Percentiles rank a stretch among this genome's conserved stretches.
Evolutionary conservation across 2,797 vertebrate genomes (phyloP).

Genomic region (Cryptoblepharus egeriae): DNA sequence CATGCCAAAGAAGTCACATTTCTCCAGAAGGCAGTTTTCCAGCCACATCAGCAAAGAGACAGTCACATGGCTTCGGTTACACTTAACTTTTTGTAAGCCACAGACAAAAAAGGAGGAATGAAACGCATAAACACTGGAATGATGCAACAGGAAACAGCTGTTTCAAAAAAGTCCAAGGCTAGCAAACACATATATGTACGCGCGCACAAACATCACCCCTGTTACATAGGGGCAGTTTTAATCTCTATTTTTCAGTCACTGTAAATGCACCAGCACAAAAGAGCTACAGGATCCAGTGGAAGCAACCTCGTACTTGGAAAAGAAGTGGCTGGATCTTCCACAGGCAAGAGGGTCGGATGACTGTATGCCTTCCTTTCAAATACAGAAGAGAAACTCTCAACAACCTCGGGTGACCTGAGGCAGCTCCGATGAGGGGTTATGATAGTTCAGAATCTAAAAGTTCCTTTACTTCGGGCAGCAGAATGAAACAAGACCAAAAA

Average conservation of each 20-base stretch:
- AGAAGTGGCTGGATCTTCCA: neutral
- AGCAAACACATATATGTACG: neutral
- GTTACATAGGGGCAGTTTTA: conserved; percentile 9
- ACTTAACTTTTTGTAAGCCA: conserved; percentile 48
- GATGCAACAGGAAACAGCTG: conserved; percentile 73
- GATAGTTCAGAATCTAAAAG: conserved; percentile 36
- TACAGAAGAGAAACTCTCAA: neutral
- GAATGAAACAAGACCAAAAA: neutral
- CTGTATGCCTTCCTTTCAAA: neutral
- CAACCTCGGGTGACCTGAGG: conserved; percentile 58
- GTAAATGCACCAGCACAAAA: neutral
- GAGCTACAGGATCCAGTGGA: neutral
- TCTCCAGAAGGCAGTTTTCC: conserved; percentile 55
- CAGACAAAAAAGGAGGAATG: conserved; percentile 38
- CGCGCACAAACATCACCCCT: neutral
- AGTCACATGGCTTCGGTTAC: conserved; percentile 77
- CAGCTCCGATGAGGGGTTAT: conserved; percentile 55
- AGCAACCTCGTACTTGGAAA: neutral
- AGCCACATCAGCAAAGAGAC: conserved; percentile 74
- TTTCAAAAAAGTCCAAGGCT: conserved; percentile 51
- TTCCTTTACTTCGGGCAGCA: neutral
- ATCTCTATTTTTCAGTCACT: neutral
- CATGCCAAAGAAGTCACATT: conserved; percentile 66
- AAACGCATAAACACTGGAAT: conserved; percentile 38
- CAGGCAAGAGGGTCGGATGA: neutral